Conservation (phyloP, 2,888 invertebrate genomes). For the Hypomecis punctinalis region DNA sequence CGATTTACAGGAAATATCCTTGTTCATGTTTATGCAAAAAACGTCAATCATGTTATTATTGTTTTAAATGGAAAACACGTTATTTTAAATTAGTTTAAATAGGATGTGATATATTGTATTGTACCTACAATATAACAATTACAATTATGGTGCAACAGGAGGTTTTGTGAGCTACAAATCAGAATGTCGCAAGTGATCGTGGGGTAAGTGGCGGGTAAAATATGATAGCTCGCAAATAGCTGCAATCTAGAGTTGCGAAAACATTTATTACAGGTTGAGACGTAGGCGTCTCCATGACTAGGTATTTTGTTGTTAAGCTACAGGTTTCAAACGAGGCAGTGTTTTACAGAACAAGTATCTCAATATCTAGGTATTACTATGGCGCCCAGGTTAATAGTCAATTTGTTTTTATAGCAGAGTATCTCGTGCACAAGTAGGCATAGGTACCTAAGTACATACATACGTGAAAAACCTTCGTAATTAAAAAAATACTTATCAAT, state of each 20-base stretch:
- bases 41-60: not conserved
- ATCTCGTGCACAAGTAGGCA: too few relatives aligned
- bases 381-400: too few relatives aligned
- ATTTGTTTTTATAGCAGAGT: too few relatives aligned
- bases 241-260: constrained; percentile 40
- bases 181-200: constrained; percentile 38
- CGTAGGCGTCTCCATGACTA: constrained; percentile 17
- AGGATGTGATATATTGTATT: too few relatives aligned
- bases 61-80: too few relatives aligned
- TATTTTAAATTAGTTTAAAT: too few relatives aligned
- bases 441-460: too few relatives aligned
- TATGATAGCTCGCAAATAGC: constrained; percentile 43
- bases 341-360: not conserved
- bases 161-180: constrained; percentile 18
- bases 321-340: not conserved
- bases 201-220: constrained; percentile 39
- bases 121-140: too few relatives aligned
- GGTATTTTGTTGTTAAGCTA: not conserved
- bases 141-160: not conserved
- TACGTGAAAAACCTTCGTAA: too few relatives aligned
- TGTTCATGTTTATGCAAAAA: not conserved
- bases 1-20: constrained; percentile 26
- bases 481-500: too few relatives aligned
- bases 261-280: constrained; percentile 36
- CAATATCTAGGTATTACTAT: not conserved